A percentile compares a stretch with the other conserved stretches of the same genome.
Conservation (phyloP, 2,888 invertebrate genomes). For the Athripsodes cinereus region DNA sequence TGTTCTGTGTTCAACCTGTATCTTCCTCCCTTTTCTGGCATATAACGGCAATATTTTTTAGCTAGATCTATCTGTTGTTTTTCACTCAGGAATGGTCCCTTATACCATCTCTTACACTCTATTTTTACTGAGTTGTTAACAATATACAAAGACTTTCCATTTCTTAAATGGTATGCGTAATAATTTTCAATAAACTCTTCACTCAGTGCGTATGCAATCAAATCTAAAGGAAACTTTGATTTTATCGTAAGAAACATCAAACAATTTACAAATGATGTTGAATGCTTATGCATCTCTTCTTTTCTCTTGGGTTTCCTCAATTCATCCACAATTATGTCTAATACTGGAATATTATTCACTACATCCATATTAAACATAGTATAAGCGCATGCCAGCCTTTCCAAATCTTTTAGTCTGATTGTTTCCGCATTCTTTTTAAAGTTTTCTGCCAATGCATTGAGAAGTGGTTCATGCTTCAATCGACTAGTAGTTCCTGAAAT, state of each 20-base stretch:
- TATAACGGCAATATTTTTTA: slow-evolving; percentile 54
- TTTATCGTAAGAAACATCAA: slow-evolving; percentile 55
- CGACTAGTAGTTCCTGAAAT: slow-evolving; percentile 53
- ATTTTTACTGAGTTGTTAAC: slow-evolving; percentile 57
- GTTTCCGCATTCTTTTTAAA: slow-evolving; percentile 43
- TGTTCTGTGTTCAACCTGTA: slow-evolving; percentile 53
- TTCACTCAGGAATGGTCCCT: slow-evolving; percentile 49
- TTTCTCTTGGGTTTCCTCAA: slow-evolving; percentile 48
- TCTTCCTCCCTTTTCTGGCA: slow-evolving; percentile 46
- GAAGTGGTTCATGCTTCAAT: slow-evolving; percentile 40
- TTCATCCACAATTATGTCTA: slow-evolving; percentile 39
- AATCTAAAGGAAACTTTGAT: slow-evolving; percentile 51
- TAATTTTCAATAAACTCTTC: slow-evolving; percentile 50
- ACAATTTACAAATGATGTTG: slow-evolving; percentile 54
- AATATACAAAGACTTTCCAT: slow-evolving; percentile 55
- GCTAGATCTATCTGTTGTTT: slow-evolving; percentile 46
- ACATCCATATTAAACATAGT: slow-evolving; percentile 51
- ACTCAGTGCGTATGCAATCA: slow-evolving; percentile 53
- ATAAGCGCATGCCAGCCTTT: slow-evolving; percentile 58
- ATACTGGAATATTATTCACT: slow-evolving; percentile 29
- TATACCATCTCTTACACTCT: slow-evolving; percentile 49
- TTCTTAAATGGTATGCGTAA: slow-evolving; percentile 45
- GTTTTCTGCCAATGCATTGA: slow-evolving; percentile 48
- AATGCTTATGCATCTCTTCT: slow-evolving; percentile 52
- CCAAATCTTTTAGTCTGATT: slow-evolving; percentile 67